Base-by-base conservation (phyloP, 2,797 vertebrate genomes). In the Rhinophrynus dorsalis region DNA sequence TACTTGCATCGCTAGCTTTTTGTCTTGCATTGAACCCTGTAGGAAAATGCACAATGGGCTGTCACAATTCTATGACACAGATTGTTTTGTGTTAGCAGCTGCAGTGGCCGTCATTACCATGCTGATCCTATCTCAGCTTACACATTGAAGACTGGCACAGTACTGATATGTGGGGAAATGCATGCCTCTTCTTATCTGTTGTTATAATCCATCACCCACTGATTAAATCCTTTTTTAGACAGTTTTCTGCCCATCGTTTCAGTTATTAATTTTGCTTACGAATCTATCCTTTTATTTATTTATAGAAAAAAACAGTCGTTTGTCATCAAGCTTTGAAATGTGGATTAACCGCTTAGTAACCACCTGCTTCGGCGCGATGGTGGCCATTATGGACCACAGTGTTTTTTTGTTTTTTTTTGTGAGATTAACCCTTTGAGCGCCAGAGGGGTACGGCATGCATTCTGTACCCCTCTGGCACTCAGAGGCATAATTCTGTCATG, bases 111-210 rank as follows among this genome's bases (percentile, higher is more conserved):
- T 61, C 27, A 17, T 26, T 35, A 7, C 54, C 33, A 23, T 6
- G 21, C 42, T 56, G 30, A 48, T 56, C 15, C 32, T 42, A 29
- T 71, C 68, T 18, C 30, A 33, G 47, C 56, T 32, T 20, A 32
- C 26, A 56, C 55, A 1, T 26, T 51, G 6, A 12, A 52, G 24
- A 18, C 27, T 47, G 27, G 13, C 29, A 23, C 26, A 18, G 23
- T 52, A 54, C 47, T 55, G 40, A 70, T 56, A 44, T 42, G 29
- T 6, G 48, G 27, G 10, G 21, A 35, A 26, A 62, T 61, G 45
- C 23, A 35, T 10, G 47, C 30, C 7, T 21, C 44, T 20, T 44
- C 27, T 57, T 42, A 60, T 52, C 44, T 52, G 15, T 3, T 9
- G 10, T 23, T 6, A 2, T 63, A 62, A 55, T 70, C 38, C 51